Conservation (phyloP, 2,888 invertebrate species). For the Drepanosiphum platanoidis region DNA sequence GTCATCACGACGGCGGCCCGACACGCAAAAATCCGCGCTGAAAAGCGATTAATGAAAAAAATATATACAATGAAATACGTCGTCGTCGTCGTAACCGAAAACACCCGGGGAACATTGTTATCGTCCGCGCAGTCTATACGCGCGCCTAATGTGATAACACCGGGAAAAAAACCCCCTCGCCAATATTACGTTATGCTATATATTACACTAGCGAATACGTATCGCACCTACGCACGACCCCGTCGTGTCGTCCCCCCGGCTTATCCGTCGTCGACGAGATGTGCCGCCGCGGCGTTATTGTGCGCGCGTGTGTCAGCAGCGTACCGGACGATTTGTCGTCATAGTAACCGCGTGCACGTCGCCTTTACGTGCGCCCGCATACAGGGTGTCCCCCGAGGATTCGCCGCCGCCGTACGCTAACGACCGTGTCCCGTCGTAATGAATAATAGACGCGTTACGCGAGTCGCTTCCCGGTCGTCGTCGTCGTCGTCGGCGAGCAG, state of each 20-base stretch:
- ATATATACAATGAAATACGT: too few relatives aligned
- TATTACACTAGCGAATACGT: too few relatives aligned
- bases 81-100: too few relatives aligned
- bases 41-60: background rate
- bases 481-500: too few relatives aligned
- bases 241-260: background rate
- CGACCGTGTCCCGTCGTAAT: too few relatives aligned
- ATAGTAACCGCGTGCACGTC: constrained; percentile 18
- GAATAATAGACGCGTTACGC: too few relatives aligned
- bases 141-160: background rate
- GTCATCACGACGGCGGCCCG: background rate
- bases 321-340: constrained; percentile 25
- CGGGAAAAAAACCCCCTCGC: background rate
- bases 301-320: background rate
- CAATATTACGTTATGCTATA: too few relatives aligned
- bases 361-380: background rate
- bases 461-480: too few relatives aligned
- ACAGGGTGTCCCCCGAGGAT: background rate
- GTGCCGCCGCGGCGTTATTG: background rate
- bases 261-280: background rate
- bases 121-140: background rate
- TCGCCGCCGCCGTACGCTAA: background rate
- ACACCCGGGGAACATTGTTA: background rate
- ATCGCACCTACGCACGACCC: background rate
- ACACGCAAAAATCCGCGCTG: background rate